Percentiles rank a stretch among this genome's conserved stretches.
Evolutionary conservation across 2,888 invertebrate species (phyloP).

Genomic region (Petrophora chlorosata): DNA sequence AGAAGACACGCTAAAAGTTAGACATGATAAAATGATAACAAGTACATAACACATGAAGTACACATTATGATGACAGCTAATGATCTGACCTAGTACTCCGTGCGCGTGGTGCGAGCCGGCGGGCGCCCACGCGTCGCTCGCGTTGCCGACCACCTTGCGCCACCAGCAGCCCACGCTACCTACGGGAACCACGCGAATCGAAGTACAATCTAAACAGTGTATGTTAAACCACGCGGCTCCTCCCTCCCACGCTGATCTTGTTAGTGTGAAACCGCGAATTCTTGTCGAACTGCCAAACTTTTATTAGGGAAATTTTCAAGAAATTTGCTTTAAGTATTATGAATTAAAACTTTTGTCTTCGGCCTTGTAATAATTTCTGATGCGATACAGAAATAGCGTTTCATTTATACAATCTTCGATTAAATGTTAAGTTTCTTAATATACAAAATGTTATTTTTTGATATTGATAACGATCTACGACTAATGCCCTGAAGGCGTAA

Average conservation of each 20-base stretch:
- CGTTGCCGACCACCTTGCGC: conserved; percentile 71
- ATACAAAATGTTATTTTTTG: too few relatives aligned
- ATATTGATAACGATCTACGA: too few relatives aligned
- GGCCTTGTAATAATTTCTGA: too few relatives aligned
- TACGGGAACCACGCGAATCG: conserved; percentile 28
- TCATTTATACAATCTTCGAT: too few relatives aligned
- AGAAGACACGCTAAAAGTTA: too few relatives aligned
- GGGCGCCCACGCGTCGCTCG: conserved; percentile 68
- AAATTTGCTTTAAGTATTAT: conserved; percentile 2
- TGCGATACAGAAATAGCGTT: too few relatives aligned
- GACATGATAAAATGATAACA: too few relatives aligned
- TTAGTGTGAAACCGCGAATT: not conserved
- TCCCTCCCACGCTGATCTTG: not conserved
- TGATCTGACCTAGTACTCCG: conserved; percentile 65
- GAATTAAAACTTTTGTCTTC: not conserved
- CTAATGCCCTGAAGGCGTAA: too few relatives aligned
- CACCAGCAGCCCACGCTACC: conserved; percentile 80
- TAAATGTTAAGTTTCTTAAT: too few relatives aligned
- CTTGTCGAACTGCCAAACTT: conserved; percentile 1
- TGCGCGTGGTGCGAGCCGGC: conserved; percentile 75
- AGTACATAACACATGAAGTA: too few relatives aligned
- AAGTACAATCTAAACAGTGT: not conserved
- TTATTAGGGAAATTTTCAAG: not conserved
- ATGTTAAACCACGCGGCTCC: not conserved
- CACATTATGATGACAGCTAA: too few relatives aligned